Conservation (phyloP, 1,140 invertebrate genomes). For the Drosophila lowei region DNA sequence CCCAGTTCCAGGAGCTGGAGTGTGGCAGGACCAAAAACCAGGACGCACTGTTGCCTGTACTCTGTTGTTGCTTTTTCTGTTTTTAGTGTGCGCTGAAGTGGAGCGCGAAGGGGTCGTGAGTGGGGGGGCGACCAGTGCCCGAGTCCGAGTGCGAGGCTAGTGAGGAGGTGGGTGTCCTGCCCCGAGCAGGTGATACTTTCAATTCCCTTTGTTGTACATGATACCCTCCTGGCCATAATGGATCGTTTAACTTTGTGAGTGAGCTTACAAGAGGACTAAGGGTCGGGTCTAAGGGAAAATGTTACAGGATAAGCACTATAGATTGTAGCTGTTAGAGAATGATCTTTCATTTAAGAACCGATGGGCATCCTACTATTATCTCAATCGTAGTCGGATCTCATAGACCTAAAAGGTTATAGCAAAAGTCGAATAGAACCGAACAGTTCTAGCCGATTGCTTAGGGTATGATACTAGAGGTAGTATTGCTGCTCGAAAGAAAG, state of each 20-base stretch:
- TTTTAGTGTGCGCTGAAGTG: constrained; percentile 72
- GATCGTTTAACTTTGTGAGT: constrained; percentile 29
- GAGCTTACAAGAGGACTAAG: constrained; percentile 24
- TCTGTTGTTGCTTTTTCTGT: constrained; percentile 6
- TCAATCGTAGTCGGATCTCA: too few relatives aligned
- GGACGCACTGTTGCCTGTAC: constrained; percentile 44
- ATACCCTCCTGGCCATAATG: constrained; percentile 22
- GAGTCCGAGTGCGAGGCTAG: not conserved
- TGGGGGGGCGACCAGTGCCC: constrained; percentile 1
- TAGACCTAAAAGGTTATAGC: too few relatives aligned
- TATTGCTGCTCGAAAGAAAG: too few relatives aligned
- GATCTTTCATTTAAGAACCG: too few relatives aligned
- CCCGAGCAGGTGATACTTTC: constrained; percentile 71
- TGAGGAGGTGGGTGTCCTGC: constrained; percentile 17
- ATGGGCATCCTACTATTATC: too few relatives aligned
- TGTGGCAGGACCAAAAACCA: constrained; percentile 40
- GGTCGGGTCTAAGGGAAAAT: too few relatives aligned
- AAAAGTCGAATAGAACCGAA: too few relatives aligned
- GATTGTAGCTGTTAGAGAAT: too few relatives aligned
- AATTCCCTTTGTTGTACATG: constrained; percentile 30
- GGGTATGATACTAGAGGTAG: too few relatives aligned
- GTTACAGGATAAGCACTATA: too few relatives aligned
- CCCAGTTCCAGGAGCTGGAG: constrained; percentile 20
- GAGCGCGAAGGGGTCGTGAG: constrained; percentile 45
- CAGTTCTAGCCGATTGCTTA: too few relatives aligned